Conservation (phyloP, 1,140 invertebrate species). For the Drosophila arawakana region DNA sequence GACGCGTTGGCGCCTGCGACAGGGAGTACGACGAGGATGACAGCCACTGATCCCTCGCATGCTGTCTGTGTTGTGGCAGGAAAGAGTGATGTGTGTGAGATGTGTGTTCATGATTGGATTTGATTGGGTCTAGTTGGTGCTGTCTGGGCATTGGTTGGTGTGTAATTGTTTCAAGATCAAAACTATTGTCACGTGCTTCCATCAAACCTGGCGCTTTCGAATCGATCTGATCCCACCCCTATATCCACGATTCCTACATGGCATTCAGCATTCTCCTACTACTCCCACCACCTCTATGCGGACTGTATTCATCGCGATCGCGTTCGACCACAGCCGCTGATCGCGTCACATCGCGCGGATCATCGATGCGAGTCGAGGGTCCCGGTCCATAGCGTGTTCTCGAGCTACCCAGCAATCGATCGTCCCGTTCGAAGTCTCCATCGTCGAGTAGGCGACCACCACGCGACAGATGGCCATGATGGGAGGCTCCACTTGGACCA, state of each 20-base stretch:
- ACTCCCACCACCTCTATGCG: constrained; percentile 84
- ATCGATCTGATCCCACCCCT: constrained; percentile 84
- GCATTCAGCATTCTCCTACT: constrained; percentile 84
- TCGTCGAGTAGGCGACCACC: constrained; percentile 75
- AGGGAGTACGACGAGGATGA: constrained; percentile 55
- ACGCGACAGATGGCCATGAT: constrained; percentile 73
- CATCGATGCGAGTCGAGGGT: constrained; percentile 68
- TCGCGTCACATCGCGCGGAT: constrained; percentile 62
- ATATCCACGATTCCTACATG: constrained; percentile 85
- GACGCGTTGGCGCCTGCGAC: constrained; percentile 44
- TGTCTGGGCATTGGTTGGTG: constrained; percentile 54
- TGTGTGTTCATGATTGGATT: constrained; percentile 21
- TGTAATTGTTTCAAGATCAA: constrained; percentile 74
- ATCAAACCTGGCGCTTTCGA: constrained; percentile 79
- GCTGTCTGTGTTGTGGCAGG: constrained; percentile 42
- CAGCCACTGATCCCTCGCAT: constrained; percentile 55
- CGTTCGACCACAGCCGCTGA: constrained; percentile 73
- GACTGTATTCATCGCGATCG: constrained; percentile 84
- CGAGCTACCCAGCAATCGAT: constrained; percentile 61
- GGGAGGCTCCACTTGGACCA: constrained; percentile 73
- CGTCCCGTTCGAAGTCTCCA: constrained; percentile 77
- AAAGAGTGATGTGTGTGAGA: constrained; percentile 22
- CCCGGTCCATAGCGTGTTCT: constrained; percentile 71
- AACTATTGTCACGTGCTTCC: constrained; percentile 81
- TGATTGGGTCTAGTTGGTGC: constrained; percentile 36